Conservation (phyloP, 2,113 vertebrate species). For the Antigone vipio region DNA sequence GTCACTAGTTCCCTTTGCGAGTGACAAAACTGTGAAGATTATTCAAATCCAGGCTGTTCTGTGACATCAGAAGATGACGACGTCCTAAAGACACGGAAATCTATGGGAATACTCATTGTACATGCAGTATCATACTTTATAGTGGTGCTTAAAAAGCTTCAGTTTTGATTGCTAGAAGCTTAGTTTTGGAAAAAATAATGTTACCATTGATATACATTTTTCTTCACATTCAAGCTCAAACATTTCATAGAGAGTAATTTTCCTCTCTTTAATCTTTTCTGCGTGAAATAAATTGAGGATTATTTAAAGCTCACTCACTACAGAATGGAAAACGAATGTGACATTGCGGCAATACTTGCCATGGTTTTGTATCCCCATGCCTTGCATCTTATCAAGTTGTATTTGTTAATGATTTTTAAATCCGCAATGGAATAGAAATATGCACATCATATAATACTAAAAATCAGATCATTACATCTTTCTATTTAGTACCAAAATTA, state of each 20-base stretch:
- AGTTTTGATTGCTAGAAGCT: not conserved
- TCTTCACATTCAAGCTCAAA: not conserved
- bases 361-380: not conserved
- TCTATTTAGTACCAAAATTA: not conserved
- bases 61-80: not conserved
- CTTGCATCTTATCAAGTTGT: not conserved
- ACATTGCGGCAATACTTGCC: not conserved
- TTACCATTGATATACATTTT: not conserved
- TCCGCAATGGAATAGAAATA: not conserved
- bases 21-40: not conserved
- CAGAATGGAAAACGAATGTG: not conserved
- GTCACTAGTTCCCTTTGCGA: not conserved
- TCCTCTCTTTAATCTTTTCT: not conserved
- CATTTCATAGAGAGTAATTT: not conserved
- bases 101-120: not conserved
- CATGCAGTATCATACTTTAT: not conserved
- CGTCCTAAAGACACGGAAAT: not conserved
- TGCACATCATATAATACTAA: not conserved
- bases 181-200: not conserved
- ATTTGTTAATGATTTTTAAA: not conserved
- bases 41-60: not conserved
- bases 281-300: not conserved
- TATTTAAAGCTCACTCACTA: not conserved
- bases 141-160: not conserved
- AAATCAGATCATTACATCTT: not conserved